Conservation (phyloP, 2,113 vertebrate species). For the Ceyx melanurus region DNA sequence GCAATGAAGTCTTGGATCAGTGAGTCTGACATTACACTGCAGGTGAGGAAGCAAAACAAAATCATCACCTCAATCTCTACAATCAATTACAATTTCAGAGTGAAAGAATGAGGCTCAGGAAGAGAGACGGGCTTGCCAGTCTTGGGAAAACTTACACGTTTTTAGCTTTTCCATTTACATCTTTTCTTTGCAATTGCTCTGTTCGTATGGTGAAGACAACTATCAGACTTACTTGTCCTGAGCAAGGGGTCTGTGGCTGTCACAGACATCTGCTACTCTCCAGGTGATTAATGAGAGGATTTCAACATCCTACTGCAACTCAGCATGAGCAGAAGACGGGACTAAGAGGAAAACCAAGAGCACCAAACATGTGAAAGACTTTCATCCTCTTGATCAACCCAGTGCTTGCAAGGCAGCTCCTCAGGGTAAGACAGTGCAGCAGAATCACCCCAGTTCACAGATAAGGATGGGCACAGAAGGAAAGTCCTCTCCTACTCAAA, state of each 20-base stretch:
- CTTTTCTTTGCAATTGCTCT: background rate
- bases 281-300: background rate
- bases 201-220: background rate
- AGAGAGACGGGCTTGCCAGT: background rate
- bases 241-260: background rate
- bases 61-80: background rate
- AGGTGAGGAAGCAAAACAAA: background rate
- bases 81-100: background rate
- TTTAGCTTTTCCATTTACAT: background rate
- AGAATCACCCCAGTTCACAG: background rate
- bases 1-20: constrained; percentile 90
- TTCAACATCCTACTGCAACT: background rate
- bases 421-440: background rate
- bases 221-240: background rate
- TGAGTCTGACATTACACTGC: constrained; percentile 85
- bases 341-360: background rate
- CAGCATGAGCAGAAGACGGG: background rate
- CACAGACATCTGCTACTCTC: background rate
- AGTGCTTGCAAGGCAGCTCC: background rate
- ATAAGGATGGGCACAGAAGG: background rate
- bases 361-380: background rate
- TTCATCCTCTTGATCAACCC: background rate
- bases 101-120: background rate
- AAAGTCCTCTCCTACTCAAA: background rate
- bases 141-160: background rate